Evolutionary conservation across 2,113 vertebrate genomes (phyloP).

Genomic region (Rhynchomys soricoides): DNA sequence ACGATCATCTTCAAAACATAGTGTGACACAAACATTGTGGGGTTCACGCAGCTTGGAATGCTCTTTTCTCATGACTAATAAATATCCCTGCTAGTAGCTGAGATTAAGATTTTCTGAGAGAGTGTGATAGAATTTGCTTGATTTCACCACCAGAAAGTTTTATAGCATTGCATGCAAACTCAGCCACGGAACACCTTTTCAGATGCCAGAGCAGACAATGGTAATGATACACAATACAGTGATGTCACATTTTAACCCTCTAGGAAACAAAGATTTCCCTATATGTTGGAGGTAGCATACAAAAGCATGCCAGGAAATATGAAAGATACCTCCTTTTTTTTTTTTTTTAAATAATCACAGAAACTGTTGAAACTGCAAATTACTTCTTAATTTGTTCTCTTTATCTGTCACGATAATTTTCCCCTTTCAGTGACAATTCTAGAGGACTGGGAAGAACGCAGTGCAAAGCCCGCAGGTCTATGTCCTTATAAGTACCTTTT

Average conservation of each 20-base stretch:
- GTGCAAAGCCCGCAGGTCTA: neutral
- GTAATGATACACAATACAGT: neutral
- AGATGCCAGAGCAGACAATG: neutral
- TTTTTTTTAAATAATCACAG: neutral
- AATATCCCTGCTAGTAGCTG: neutral
- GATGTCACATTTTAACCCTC: neutral
- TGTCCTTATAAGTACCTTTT: conserved; percentile 8
- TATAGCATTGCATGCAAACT: neutral
- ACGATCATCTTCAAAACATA: neutral
- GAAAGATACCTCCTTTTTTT: neutral
- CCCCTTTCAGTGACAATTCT: neutral
- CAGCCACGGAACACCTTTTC: neutral
- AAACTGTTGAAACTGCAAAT: neutral
- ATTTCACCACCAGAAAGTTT: neutral
- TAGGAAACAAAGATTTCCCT: neutral
- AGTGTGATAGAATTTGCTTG: neutral
- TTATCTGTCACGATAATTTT: neutral
- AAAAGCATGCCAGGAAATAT: neutral
- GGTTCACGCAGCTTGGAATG: neutral
- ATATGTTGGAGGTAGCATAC: neutral
- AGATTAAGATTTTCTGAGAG: neutral
- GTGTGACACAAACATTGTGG: neutral
- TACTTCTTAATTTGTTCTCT: neutral
- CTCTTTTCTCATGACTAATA: neutral
- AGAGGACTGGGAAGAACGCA: neutral